A percentile compares a stretch with the other conserved stretches of the same genome.
These are phyloP conservation scores for Microcaecilia unicolor DNA, from an alignment of 2,797 vertebrate species.

Conservation along the genomic window DNA sequence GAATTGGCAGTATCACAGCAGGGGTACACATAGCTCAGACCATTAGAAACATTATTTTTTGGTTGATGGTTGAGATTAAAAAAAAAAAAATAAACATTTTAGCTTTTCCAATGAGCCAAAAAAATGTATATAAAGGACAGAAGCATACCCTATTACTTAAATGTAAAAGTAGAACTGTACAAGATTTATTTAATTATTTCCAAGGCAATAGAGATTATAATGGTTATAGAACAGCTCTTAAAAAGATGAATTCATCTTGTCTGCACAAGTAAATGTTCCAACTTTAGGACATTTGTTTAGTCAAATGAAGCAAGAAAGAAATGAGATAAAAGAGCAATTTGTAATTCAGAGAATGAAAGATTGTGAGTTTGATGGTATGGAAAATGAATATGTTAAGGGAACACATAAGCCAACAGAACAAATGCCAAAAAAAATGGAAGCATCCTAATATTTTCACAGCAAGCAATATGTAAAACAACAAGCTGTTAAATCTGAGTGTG, in stretches of 20 bases:
- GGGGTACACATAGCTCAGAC: too few relatives aligned
- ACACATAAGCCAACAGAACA: conserved; percentile 9
- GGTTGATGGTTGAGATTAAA: too few relatives aligned
- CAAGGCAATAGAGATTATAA: conserved; percentile 11
- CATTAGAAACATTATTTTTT: too few relatives aligned
- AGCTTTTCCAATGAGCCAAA: too few relatives aligned
- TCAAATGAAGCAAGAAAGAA: conserved; percentile 34
- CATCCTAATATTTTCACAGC: conserved; percentile 9
- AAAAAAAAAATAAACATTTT: too few relatives aligned
- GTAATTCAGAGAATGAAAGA: conserved; percentile 26
- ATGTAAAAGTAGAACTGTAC: neutral
- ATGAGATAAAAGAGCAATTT: conserved; percentile 30
- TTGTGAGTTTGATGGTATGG: conserved; percentile 22
- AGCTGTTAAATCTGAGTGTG: conserved; percentile 12
- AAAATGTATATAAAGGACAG: too few relatives aligned
- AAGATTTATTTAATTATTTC: neutral
- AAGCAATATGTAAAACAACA: neutral
- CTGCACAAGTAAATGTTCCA: conserved; percentile 25
- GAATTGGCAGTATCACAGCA: too few relatives aligned
- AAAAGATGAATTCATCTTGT: conserved; percentile 29
- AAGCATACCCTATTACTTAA: too few relatives aligned
- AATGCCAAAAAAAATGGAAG: conserved; percentile 9
- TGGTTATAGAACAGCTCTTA: conserved; percentile 16
- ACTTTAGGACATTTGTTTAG: conserved; percentile 28
- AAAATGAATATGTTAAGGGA: conserved; percentile 25